These are phyloP conservation scores for Bradypodion ventrale DNA, from an alignment of 2,797 vertebrate species.

Conservation along the genomic window DNA sequence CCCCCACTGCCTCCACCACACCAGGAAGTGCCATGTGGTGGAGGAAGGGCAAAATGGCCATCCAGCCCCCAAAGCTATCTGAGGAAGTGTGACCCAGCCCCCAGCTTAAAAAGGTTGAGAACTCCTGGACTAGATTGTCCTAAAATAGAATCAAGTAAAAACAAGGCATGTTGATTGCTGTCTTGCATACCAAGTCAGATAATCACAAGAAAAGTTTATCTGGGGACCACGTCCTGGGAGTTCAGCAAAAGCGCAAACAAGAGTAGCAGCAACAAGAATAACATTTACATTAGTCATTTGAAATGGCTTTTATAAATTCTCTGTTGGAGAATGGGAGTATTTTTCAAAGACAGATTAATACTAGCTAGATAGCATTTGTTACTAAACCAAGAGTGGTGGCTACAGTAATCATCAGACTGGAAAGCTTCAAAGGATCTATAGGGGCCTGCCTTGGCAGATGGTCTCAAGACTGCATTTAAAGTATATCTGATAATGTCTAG, in stretches of 20 bases:
- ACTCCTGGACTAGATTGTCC: not conserved
- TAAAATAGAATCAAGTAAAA: not conserved
- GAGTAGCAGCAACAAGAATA: conserved; percentile 4
- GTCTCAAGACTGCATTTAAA: not conserved
- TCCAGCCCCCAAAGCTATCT: too few relatives aligned
- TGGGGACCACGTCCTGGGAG: not conserved
- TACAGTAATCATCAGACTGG: not conserved
- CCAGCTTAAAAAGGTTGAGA: too few relatives aligned
- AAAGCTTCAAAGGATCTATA: not conserved
- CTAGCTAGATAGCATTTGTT: conserved; percentile 34
- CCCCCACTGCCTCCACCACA: too few relatives aligned
- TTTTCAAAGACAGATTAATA: conserved; percentile 41
- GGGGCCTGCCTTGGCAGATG: not conserved
- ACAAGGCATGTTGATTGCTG: conserved; percentile 16
- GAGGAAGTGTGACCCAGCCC: too few relatives aligned
- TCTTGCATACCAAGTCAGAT: conserved; percentile 10
- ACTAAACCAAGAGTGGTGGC: not conserved
- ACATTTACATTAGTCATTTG: conserved; percentile 30
- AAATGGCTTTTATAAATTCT: conserved; percentile 37
- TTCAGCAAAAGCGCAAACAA: conserved; percentile 27
- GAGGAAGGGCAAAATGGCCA: too few relatives aligned
- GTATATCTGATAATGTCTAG: not conserved
- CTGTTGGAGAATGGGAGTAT: conserved; percentile 49
- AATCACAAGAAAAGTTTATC: conserved; percentile 25
- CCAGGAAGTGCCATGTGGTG: too few relatives aligned